Evolutionary conservation across 2,113 vertebrate genomes (phyloP).

Genomic region (Leptodactylus fuscus): DNA sequence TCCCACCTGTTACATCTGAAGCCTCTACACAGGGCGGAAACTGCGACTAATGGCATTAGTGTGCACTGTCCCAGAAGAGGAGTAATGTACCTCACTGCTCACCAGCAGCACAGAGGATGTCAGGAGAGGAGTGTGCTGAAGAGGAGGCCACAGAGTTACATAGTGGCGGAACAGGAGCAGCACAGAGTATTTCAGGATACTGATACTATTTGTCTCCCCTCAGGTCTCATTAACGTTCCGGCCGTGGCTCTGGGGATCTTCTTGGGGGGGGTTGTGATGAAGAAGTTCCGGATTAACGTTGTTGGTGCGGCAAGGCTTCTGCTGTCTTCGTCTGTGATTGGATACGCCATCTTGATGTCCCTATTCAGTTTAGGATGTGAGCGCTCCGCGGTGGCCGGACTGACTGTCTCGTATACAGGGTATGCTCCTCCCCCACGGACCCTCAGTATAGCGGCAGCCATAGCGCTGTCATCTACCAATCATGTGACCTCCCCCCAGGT

Average conservation of each 20-base stretch:
- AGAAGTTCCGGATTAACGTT: conserved; percentile 82
- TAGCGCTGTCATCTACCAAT: not conserved
- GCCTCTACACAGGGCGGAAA: too few species aligned
- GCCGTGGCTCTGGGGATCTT: conserved; percentile 93
- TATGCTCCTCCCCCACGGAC: conserved; percentile 64
- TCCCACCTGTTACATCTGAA: too few species aligned
- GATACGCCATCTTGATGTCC: conserved; percentile 85
- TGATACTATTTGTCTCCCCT: conserved; percentile 50
- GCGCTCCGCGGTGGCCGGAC: conserved; percentile 84
- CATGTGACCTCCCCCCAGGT: conserved; percentile 68
- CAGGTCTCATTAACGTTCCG: conserved; percentile 91
- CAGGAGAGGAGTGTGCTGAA: not conserved
- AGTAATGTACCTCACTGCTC: too few species aligned
- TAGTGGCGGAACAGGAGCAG: too few species aligned
- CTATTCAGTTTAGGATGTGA: conserved; percentile 87
- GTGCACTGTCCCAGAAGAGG: too few species aligned
- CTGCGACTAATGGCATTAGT: too few species aligned
- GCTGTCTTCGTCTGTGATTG: conserved; percentile 82
- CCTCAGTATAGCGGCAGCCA: not conserved
- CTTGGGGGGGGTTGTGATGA: conserved; percentile 89
- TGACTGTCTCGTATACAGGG: conserved; percentile 85
- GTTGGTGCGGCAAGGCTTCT: conserved; percentile 86
- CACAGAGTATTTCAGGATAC: too few species aligned
- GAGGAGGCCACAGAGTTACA: too few species aligned
- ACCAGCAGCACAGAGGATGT: too few species aligned